Percentiles rank a stretch among this genome's conserved stretches.
Conservation (phyloP, 2,113 vertebrate genomes). For the Numida meleagris region DNA sequence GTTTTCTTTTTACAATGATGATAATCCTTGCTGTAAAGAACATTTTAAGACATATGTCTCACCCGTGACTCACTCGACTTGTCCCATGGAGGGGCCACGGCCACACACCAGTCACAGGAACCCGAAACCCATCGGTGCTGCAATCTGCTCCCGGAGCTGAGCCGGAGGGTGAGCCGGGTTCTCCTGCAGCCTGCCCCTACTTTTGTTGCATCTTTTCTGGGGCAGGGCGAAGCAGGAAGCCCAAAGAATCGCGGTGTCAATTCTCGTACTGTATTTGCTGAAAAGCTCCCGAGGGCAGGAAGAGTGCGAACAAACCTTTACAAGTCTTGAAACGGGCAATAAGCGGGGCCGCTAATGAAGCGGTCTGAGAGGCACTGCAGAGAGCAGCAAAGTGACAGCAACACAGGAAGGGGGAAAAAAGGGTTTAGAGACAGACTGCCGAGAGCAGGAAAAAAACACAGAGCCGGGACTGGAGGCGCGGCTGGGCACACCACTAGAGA, state of each 20-base stretch:
- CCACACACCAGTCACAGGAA: not conserved
- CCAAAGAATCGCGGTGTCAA: not conserved
- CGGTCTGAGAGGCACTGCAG: not conserved
- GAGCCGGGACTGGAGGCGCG: not conserved
- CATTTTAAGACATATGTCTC: not conserved
- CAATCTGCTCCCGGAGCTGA: not conserved
- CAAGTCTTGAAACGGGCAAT: not conserved
- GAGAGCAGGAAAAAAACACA: not conserved
- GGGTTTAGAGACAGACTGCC: conserved; percentile 26
- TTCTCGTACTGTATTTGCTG: not conserved
- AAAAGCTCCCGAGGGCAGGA: conserved; percentile 10
- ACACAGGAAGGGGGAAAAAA: not conserved
- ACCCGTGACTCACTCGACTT: not conserved
- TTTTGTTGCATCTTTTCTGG: not conserved
- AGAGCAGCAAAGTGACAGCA: not conserved
- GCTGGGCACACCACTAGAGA: not conserved
- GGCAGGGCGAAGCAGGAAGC: not conserved
- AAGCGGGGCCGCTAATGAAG: not conserved
- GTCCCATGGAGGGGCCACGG: not conserved
- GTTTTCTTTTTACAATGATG: not conserved
- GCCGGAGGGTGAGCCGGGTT: not conserved
- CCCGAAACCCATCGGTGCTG: not conserved
- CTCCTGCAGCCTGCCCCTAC: not conserved
- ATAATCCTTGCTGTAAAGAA: not conserved
- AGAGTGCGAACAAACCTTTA: not conserved